Base-by-base conservation (phyloP, 2,888 invertebrate genomes). In the Diachrysia chrysitis region DNA sequence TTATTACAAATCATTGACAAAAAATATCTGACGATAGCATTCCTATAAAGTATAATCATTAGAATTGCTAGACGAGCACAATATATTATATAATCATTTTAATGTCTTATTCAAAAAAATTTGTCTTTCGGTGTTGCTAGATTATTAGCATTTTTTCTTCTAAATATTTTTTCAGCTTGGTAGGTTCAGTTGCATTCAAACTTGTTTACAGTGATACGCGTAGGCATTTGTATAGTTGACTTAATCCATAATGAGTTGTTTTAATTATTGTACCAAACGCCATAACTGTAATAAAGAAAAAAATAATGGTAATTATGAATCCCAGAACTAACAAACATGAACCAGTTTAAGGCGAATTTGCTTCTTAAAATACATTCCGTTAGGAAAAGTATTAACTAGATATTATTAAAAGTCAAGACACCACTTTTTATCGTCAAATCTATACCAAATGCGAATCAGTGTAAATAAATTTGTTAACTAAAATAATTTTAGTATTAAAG, bases 21-120 rank as follows among this genome's bases (percentile, higher is more conserved):
- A 58, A 53, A 16, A 5, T 46, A 46, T 17, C 48, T 48, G 48
- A 46, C 16, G 16, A 53, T 7, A 58, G 37, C 58, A 75, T 73
- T 73, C 73, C 75, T 65, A 5, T 54, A 7, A 16, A 55, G 10
- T 61, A 23, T 46, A 25, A 25, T 14, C 16, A 66, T 42, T 76
- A 74, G 63, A 53, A 53, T 42, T 35, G 76, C 73, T 76, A 74
- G 71, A 23, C 10, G 25, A 51, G 55, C 66, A 67, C 71, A 48
- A 58, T 42, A 76, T 58, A 61, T 5, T 55, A 42, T 60, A 56
- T 58, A 57, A 46, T 58, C 7, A 19, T 48, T 46, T 46, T 1
- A 57, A 10, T 37, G 62, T 70, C 62, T 74, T 75, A 63, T 69
- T 75, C 25, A 42, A 35, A 53, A 42, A 5, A 7, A n/a, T 37